Percentiles rank a stretch among this genome's conserved stretches.
Conservation (phyloP, 1,140 invertebrate species). For the Listronotus bonariensis region DNA sequence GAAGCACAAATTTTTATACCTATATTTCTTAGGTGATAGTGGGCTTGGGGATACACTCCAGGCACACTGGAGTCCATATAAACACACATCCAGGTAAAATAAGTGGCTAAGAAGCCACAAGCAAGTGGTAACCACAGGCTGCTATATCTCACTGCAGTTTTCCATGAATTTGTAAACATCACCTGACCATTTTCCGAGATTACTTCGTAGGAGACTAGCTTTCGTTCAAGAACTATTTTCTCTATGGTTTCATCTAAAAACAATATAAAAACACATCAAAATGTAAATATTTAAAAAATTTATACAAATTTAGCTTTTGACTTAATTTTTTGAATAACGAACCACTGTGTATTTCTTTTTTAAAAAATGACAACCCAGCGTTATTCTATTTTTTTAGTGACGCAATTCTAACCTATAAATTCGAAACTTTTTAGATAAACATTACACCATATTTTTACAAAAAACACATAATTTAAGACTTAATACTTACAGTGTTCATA, state of each 20-base stretch:
- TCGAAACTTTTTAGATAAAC: slow-evolving; percentile 2
- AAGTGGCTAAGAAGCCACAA: slow-evolving; percentile 49
- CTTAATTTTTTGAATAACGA: not conserved
- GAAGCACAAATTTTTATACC: slow-evolving; percentile 32
- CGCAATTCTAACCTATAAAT: slow-evolving; percentile 3
- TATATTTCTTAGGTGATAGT: slow-evolving; percentile 54
- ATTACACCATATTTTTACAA: slow-evolving; percentile 4
- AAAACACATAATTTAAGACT: slow-evolving; percentile 4
- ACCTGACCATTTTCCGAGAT: slow-evolving; percentile 45
- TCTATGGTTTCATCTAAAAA: slow-evolving; percentile 44
- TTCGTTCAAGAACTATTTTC: slow-evolving; percentile 42
- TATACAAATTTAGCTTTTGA: not conserved
- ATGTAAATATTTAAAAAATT: not conserved
- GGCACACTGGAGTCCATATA: slow-evolving; percentile 60
- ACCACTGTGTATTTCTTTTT: not conserved
- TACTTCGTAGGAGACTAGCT: slow-evolving; percentile 43
- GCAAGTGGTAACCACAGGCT: slow-evolving; percentile 49
- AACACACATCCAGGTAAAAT: slow-evolving; percentile 57
- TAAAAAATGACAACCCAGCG: not conserved
- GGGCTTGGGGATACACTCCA: slow-evolving; percentile 59
- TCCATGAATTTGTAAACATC: slow-evolving; percentile 45
- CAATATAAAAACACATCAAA: slow-evolving; percentile 13
- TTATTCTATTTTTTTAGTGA: not conserved
- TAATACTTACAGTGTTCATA: slow-evolving; percentile 44
- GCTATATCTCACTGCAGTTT: slow-evolving; percentile 44